These are phyloP conservation scores for Axis porcinus DNA, from an alignment of 2,113 vertebrate genomes.

Conservation along the genomic window DNA sequence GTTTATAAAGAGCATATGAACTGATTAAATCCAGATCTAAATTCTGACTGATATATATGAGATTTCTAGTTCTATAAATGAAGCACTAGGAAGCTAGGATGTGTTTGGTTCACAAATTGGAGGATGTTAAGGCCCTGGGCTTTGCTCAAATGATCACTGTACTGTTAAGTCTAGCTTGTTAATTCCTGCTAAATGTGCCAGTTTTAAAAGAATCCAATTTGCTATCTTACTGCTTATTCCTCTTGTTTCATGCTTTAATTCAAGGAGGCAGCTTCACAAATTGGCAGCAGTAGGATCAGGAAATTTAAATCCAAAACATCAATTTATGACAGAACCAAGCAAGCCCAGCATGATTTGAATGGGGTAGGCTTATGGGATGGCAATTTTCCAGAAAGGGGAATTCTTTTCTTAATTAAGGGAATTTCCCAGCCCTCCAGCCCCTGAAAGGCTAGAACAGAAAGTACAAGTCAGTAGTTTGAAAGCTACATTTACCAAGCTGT, in stretches of 20 bases:
- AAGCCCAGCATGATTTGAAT: constrained; percentile 39
- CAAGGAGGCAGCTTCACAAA: constrained; percentile 32
- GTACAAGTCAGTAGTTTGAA: neutral
- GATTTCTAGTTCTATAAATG: constrained; percentile 21
- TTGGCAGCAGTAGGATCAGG: constrained; percentile 36
- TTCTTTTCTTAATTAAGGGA: constrained; percentile 39
- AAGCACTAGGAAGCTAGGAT: constrained; percentile 29
- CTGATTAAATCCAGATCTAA: constrained; percentile 48
- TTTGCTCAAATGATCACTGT: constrained; percentile 43
- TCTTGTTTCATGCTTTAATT: constrained; percentile 49
- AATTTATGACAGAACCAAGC: constrained; percentile 23
- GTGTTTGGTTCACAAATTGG: constrained; percentile 9
- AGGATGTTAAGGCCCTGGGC: constrained; percentile 1
- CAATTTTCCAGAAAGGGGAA: constrained; percentile 37
- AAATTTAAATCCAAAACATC: constrained; percentile 28
- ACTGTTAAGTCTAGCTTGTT: constrained; percentile 42
- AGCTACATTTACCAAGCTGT: constrained; percentile 42
- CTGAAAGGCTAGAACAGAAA: constrained; percentile 20
- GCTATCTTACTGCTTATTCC: constrained; percentile 25
- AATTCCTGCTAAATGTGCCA: constrained; percentile 50
- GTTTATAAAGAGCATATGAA: constrained; percentile 47
- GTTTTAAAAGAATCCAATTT: constrained; percentile 51
- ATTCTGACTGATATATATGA: constrained; percentile 27
- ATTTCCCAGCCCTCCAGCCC: constrained; percentile 43
- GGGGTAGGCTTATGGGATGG: constrained; percentile 1